These are phyloP conservation scores for Patella vulgata DNA, from an alignment of 1,140 invertebrate genomes.

Conservation along the genomic window DNA sequence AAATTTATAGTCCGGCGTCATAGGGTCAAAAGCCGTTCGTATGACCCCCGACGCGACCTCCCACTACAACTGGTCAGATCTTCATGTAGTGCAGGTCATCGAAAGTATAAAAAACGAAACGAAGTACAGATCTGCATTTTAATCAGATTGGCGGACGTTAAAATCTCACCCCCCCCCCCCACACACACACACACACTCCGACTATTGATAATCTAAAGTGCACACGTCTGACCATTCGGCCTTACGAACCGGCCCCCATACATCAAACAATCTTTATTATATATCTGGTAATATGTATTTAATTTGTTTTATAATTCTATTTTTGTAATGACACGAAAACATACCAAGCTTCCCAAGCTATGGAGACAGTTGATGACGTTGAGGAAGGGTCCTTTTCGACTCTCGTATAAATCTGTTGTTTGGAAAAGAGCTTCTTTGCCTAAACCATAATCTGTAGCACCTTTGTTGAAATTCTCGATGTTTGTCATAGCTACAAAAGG, in stretches of 20 bases:
- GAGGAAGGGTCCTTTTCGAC: constrained; percentile 56
- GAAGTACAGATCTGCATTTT: too few relatives aligned
- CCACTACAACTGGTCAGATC: too few relatives aligned
- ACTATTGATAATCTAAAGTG: not conserved
- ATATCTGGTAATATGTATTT: not conserved
- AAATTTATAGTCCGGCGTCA: too few relatives aligned
- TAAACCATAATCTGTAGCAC: constrained; percentile 52
- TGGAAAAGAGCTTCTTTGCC: constrained; percentile 55
- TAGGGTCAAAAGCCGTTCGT: too few relatives aligned
- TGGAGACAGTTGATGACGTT: constrained; percentile 63
- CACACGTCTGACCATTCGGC: not conserved
- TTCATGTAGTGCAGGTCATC: too few relatives aligned
- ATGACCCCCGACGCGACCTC: too few relatives aligned
- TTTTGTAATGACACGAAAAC: constrained; percentile 14
- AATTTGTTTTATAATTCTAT: not conserved
- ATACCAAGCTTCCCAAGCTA: constrained; percentile 59
- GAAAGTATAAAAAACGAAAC: too few relatives aligned
- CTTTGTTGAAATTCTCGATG: constrained; percentile 60
- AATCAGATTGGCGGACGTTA: too few relatives aligned
- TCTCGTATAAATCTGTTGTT: constrained; percentile 57
- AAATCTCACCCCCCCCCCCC: too few relatives aligned
- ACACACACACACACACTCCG: too few relatives aligned
- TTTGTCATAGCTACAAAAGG: constrained; percentile 58
- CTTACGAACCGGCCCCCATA: not conserved
- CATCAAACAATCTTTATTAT: too few relatives aligned